These are phyloP conservation scores for Meloidogyne floridensis DNA, from an alignment of 1,140 invertebrate species.

Conservation along the genomic window DNA sequence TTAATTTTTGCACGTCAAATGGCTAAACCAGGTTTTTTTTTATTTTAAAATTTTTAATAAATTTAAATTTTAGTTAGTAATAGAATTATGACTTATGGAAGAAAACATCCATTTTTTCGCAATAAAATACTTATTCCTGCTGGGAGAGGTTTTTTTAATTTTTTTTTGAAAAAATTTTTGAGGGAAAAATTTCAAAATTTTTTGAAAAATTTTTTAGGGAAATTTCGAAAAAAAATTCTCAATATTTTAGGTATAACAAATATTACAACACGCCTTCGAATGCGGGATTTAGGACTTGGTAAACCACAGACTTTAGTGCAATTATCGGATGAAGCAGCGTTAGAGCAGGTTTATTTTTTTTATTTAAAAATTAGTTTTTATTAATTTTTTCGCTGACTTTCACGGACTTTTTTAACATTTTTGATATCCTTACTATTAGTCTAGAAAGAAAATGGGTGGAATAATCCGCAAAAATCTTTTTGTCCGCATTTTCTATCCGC, in stretches of 20 bases:
- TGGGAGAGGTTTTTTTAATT: background rate
- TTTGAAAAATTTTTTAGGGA: too few relatives aligned
- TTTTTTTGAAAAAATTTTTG: background rate
- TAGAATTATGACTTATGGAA: background rate
- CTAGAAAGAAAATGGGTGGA: too few relatives aligned
- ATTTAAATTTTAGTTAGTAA: background rate
- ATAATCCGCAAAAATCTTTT: too few relatives aligned
- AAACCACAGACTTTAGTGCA: background rate
- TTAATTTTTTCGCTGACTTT: too few relatives aligned
- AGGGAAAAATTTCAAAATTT: too few relatives aligned
- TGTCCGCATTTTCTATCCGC: too few relatives aligned
- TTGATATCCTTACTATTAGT: too few relatives aligned
- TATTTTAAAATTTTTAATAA: background rate
- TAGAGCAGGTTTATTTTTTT: background rate
- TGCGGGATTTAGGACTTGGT: background rate
- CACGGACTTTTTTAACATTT: too few relatives aligned
- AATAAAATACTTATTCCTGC: background rate
- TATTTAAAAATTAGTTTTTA: too few relatives aligned
- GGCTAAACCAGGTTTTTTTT: background rate
- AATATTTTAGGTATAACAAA: background rate
- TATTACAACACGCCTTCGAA: background rate
- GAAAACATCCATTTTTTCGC: background rate
- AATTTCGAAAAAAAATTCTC: background rate
- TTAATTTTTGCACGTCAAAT: slow-evolving; percentile 4
- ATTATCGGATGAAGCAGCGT: background rate